Percentiles rank a stretch among this genome's conserved stretches.
phyloP scores from a whole-genome alignment of 2,888 invertebrate genomes.

The Diaperis boleti region DNA sequence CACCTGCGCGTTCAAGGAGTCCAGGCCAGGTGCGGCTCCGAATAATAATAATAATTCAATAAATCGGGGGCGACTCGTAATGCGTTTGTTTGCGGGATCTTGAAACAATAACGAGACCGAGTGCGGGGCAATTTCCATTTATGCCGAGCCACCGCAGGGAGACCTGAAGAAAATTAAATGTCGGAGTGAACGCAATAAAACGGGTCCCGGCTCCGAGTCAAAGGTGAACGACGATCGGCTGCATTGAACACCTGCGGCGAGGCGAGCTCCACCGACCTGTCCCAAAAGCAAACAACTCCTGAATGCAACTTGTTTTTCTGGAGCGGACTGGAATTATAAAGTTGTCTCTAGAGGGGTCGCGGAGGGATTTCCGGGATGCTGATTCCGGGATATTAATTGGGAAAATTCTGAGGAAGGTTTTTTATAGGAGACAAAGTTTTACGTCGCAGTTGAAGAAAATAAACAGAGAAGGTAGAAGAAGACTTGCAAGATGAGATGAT shows the following conservation, averaged over 20 bases:
- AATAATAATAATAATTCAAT: slow-evolving; percentile 37
- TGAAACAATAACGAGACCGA: slow-evolving; percentile 44
- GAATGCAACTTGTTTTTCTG: slow-evolving; percentile 23
- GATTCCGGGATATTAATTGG: slow-evolving; percentile 2
- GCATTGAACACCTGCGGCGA: slow-evolving; percentile 46
- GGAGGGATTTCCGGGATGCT: slow-evolving; percentile 1
- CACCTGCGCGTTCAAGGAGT: slow-evolving; percentile 4
- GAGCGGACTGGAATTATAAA: slow-evolving; percentile 25
- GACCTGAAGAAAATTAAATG: slow-evolving; percentile 60
- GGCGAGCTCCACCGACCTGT: too few species aligned
- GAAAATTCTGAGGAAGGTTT: too few species aligned
- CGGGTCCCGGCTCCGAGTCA: slow-evolving; percentile 50
- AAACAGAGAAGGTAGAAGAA: too few species aligned
- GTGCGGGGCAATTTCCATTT: slow-evolving; percentile 54
- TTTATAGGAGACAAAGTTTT: too few species aligned
- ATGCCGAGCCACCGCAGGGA: slow-evolving; percentile 62
- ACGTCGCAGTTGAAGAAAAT: too few species aligned
- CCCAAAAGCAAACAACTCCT: slow-evolving; percentile 35
- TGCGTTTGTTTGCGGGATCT: slow-evolving; percentile 40
- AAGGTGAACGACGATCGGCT: slow-evolving; percentile 55
- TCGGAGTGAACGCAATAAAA: slow-evolving; percentile 58
- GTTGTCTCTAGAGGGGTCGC: slow-evolving; percentile 2
- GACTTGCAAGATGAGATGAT: too few species aligned
- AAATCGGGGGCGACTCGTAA: slow-evolving; percentile 19
- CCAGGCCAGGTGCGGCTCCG: slow-evolving; percentile 34